A percentile compares a stretch with the other conserved stretches of the same genome.
Evolutionary conservation across 2,888 invertebrate species (phyloP).

Genomic region (Pogonocherus hispidulus): DNA sequence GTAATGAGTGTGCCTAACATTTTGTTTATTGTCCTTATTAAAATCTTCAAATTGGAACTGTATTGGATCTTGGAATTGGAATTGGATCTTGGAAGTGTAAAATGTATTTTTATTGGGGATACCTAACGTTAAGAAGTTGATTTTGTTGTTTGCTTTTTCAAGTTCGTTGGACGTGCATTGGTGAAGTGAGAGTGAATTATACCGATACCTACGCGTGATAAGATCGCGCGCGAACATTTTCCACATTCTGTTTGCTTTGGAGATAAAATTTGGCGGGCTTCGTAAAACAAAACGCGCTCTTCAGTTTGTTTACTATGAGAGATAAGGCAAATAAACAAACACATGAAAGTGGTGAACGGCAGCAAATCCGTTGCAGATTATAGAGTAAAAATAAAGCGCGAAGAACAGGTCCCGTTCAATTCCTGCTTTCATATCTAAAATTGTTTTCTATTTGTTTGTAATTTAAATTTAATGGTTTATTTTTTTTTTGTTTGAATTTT

Average conservation of each 20-base stretch:
- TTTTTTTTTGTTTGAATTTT: too few species aligned
- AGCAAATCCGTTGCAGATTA: neutral
- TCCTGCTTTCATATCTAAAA: too few species aligned
- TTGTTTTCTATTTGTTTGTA: too few species aligned
- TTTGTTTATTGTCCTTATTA: too few species aligned
- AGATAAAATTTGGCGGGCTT: slow-evolving; percentile 6
- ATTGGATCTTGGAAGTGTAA: too few species aligned
- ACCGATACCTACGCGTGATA: neutral
- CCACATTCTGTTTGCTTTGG: neutral
- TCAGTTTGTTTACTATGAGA: neutral
- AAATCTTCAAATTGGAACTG: too few species aligned
- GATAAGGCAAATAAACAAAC: neutral
- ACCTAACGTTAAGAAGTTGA: neutral
- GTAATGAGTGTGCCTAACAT: too few species aligned
- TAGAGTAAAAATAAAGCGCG: neutral
- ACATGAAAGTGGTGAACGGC: neutral
- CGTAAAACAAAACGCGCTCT: neutral
- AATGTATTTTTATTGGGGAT: neutral
- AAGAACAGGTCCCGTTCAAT: neutral
- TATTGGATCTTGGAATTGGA: too few species aligned
- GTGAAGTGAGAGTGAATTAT: neutral
- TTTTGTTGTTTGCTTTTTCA: too few species aligned
- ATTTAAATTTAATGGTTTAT: too few species aligned
- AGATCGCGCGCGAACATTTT: neutral
- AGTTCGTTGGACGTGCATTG: neutral